These are phyloP conservation scores for Mnemiopsis leidyi DNA, from an alignment of 37 sponge, comb jelly and placozoan species.

Conservation along the genomic window DNA sequence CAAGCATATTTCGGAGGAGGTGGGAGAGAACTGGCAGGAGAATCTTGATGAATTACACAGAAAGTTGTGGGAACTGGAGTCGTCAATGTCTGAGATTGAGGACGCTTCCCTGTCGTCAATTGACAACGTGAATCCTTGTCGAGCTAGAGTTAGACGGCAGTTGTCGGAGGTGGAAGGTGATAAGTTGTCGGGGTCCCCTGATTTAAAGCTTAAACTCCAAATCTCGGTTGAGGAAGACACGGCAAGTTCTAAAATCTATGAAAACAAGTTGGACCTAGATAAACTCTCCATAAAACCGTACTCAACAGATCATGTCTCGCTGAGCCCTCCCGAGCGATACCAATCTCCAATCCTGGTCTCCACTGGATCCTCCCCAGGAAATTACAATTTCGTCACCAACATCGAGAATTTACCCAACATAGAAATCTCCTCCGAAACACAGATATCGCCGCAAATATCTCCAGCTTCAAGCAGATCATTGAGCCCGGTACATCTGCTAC, in stretches of 20 bases:
- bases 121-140: not conserved
- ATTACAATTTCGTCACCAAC: not conserved
- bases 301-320: not conserved
- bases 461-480: not conserved
- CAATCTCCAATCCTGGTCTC: not conserved
- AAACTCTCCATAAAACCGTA: not conserved
- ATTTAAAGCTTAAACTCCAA: not conserved
- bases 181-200: not conserved
- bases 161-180: not conserved
- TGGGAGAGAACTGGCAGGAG: not conserved
- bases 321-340: not conserved
- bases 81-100: not conserved
- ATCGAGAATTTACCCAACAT: not conserved
- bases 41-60: slow-evolving; percentile 1
- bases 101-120: not conserved
- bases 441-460: not conserved
- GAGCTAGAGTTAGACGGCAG: not conserved
- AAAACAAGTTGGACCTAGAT: not conserved
- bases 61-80: not conserved
- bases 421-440: not conserved
- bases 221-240: not conserved
- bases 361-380: not conserved
- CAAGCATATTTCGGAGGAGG: not conserved
- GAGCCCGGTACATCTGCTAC: not conserved
- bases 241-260: too few relatives aligned